Percentiles rank a stretch among this genome's conserved stretches.
These are phyloP conservation scores for Saguinus midas DNA, from an alignment of 2,113 vertebrate species.

Conservation along the genomic window DNA sequence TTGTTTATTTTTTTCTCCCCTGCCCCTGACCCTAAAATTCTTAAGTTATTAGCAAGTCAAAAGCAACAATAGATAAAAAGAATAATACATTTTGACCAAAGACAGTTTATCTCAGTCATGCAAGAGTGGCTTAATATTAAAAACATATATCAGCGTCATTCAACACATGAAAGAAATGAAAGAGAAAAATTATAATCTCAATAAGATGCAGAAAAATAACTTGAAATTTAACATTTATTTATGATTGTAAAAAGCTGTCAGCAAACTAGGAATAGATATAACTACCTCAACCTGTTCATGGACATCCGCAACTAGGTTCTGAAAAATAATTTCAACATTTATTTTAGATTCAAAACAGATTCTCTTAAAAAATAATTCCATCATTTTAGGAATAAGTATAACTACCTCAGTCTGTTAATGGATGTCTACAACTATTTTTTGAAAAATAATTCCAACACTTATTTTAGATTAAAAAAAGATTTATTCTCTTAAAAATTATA, in stretches of 20 bases:
- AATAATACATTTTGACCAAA: not conserved
- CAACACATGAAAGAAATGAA: not conserved
- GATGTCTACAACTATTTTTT: not conserved
- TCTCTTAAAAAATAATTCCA: too few species aligned
- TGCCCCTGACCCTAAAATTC: not conserved
- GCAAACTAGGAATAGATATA: not conserved
- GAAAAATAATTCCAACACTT: too few species aligned
- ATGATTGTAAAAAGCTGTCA: not conserved
- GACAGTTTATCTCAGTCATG: not conserved
- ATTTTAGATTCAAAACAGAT: too few species aligned
- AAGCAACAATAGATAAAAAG: not conserved
- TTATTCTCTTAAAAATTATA: too few species aligned
- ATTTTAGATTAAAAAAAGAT: too few species aligned
- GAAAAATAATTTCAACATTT: too few species aligned
- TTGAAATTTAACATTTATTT: not conserved
- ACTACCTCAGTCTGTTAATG: not conserved
- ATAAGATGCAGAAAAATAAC: not conserved
- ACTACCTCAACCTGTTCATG: not conserved
- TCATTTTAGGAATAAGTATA: not conserved
- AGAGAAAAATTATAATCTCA: not conserved
- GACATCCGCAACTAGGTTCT: not conserved
- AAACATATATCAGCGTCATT: not conserved
- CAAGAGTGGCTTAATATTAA: not conserved
- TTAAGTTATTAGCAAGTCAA: conserved; percentile 4
- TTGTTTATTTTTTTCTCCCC: too few species aligned